These are phyloP conservation scores for Apocheima hispidaria DNA, from an alignment of 2,888 invertebrate species.

Conservation along the genomic window DNA sequence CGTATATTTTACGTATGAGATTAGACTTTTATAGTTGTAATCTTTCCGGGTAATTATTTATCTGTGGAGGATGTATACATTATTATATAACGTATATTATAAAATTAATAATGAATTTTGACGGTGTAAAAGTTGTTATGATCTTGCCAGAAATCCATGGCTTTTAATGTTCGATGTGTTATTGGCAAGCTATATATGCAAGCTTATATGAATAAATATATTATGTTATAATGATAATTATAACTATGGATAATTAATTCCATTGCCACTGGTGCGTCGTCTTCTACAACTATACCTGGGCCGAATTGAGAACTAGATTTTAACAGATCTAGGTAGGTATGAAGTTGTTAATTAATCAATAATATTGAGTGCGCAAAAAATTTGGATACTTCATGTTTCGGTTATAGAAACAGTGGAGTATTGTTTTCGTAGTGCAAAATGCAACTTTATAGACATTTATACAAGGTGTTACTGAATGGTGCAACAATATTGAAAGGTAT, in stretches of 20 bases:
- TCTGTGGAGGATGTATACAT: slow-evolving; percentile 75
- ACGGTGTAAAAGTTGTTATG: slow-evolving; percentile 72
- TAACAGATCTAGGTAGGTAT: too few relatives aligned
- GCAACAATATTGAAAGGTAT: too few relatives aligned
- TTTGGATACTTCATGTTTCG: too few relatives aligned
- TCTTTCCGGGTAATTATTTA: slow-evolving; percentile 75
- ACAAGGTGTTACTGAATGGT: too few relatives aligned
- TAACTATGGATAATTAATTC: slow-evolving; percentile 73
- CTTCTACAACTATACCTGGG: slow-evolving; percentile 52
- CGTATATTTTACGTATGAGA: slow-evolving; percentile 69
- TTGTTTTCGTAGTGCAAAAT: too few relatives aligned
- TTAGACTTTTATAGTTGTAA: slow-evolving; percentile 80
- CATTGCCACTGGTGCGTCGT: slow-evolving; percentile 72
- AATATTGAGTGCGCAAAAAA: too few relatives aligned
- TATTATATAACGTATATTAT: slow-evolving; percentile 71
- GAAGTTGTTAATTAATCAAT: too few relatives aligned
- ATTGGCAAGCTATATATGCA: slow-evolving; percentile 76
- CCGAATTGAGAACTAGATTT: too few relatives aligned
- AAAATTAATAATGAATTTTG: slow-evolving; percentile 58
- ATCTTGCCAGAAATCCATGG: slow-evolving; percentile 77
- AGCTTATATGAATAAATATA: slow-evolving; percentile 51
- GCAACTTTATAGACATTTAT: too few relatives aligned
- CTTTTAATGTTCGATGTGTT: slow-evolving; percentile 76
- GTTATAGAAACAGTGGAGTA: too few relatives aligned
- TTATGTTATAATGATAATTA: slow-evolving; percentile 82